Evolutionary conservation across 2,113 vertebrate species (phyloP), one percentile per base, ranked within the genome.

Genomic region (Proterorhinus semilunaris): DNA sequence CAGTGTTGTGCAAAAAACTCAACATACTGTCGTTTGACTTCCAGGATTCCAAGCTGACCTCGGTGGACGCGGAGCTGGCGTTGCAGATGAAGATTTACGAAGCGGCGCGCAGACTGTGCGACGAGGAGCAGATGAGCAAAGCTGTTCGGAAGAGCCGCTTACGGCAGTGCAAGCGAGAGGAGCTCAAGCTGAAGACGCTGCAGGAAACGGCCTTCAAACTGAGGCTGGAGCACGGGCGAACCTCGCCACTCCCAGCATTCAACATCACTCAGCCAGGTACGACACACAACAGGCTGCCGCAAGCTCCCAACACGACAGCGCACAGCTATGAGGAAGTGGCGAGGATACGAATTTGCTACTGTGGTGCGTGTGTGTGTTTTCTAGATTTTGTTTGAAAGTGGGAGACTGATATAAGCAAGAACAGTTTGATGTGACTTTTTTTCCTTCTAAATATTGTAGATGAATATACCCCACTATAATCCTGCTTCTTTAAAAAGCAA

Each of bases 11-110:
- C 11, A 13, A 50, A 51, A 21, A 21, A 72, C 13, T 6, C 21
- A 49, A 68, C 51, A 51, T 8, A 36, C 17, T 68, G 8, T 74
- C 51, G 66, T 10, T 50, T 17, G 65, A 21, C 69, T 46, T 53
- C 17, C 74, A 97, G 96, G 92, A 95, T 59, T 94, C 95, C 0
- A 65, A 88, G 11, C 88, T 96, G 72, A 92, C 86, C 59, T 66
- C 86, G 44, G 88, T 96, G 76, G 94, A 98, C 58, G 85, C 78
- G 49, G 92, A 95, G 57, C 87, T 98, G 78, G 94, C 95, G 0
- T 90, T 98, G 76, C 96, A 98, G 90, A 91, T 93, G 74, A 95
- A 96, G 92, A 97, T 99, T 36, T 91, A 93, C 0, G 92, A 94
- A 75, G 97, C 97, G 0, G 92, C 94, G 0, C 91, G 90, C 0